Evolutionary conservation across 2,113 vertebrate species (phyloP).

Genomic region (Limnothrissa miodon): DNA sequence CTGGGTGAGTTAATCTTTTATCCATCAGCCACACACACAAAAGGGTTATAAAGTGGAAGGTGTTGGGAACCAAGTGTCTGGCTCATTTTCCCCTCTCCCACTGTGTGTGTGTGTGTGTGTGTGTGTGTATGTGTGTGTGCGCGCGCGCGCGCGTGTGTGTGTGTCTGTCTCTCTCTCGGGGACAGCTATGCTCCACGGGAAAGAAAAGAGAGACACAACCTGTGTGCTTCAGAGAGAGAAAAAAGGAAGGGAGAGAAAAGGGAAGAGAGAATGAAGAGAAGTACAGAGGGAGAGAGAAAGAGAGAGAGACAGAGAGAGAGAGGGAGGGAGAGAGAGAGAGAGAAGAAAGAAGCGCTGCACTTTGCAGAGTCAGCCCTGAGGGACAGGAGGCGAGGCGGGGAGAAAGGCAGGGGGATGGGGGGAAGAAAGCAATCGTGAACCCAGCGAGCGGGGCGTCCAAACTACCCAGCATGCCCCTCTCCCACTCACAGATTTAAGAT

Average conservation of each 20-base stretch:
- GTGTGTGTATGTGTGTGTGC: no score
- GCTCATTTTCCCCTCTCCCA: background rate
- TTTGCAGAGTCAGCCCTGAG: constrained; percentile 15
- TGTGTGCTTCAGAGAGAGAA: background rate
- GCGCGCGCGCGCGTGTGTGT: no score
- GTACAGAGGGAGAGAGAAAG: background rate
- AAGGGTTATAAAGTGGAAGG: background rate
- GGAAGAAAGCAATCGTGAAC: constrained; percentile 41
- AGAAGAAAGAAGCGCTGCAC: background rate
- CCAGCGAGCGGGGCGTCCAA: constrained; percentile 21
- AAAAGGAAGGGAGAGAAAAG: background rate
- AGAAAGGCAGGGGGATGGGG: background rate
- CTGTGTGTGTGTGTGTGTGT: background rate
- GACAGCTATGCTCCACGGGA: background rate
- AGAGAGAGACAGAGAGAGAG: background rate
- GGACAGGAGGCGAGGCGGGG: background rate
- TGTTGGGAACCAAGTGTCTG: background rate
- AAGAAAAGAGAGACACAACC: background rate
- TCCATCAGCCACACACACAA: background rate
- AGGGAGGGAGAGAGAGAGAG: background rate
- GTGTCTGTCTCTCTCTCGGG: background rate
- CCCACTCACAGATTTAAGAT: constrained; percentile 57
- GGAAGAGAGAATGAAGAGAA: background rate
- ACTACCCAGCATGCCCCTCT: constrained; percentile 41
- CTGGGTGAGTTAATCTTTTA: background rate